Base-by-base conservation (phyloP, 2,888 invertebrate genomes). In the Pyrrhosoma nymphula region DNA sequence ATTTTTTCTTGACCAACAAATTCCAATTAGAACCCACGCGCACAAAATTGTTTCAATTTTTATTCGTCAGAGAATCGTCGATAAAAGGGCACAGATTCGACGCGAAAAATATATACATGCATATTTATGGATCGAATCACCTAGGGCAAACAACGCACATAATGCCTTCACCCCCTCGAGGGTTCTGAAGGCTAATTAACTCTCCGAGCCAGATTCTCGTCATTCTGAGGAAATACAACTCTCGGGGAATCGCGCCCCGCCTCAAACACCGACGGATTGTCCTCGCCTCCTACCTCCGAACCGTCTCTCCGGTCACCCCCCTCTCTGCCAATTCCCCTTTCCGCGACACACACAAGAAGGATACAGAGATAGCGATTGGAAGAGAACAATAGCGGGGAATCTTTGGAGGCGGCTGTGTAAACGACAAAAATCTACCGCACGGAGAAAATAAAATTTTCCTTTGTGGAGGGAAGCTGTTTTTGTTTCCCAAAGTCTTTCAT, bases 351-450 rank as follows among this genome's bases (percentile, higher is more conserved):
- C 91, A 91, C 63, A 18, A 30, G 30, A 18, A 30, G 30, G 56
- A 60, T 14, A 90, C 60, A 56, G 90, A 60, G 90, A 30, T 39
- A 91, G 63, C 39, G 63, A 26, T 82, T 35, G 35, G 82, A 82
- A 39, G n/a, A 35, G 63, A 91, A 91, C 91, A 91, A 91, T 91
- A 30, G 63, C 60, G n/a, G 39, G 91, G 91, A 47, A 91, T 91
- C 63, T 60, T 39, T n/a, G 91, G 39, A 91, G 91, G 91, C 91
- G 63, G 91, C 63, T 91, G 91, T 63, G 63, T 91, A 91, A 91
- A 91, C 91, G 91, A 91, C 91, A 60, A 23, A 91, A 91, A 63
- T 60, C 91, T 35, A 82, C 82, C 35, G 30, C 82, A 69, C 47
- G 26, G 30, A 60, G 56, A 91, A 91, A 89, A 63, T n/a, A 91